Evolutionary conservation across 1,140 invertebrate genomes (phyloP), one percentile per base, ranked within the genome.

Genomic region (Eubasilissa regina): DNA sequence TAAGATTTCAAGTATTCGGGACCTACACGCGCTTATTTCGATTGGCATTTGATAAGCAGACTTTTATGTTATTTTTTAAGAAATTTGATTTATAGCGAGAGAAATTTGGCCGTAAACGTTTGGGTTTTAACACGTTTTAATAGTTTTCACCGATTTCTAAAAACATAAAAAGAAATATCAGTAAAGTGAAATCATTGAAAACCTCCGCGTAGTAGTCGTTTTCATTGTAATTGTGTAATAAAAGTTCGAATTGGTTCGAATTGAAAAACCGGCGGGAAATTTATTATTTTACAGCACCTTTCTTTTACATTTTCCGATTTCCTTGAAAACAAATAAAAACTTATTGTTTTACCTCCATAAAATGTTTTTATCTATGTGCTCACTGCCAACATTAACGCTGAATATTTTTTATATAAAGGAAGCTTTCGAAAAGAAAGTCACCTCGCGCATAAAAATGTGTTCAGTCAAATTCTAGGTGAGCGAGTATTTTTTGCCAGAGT

Each of bases 291-390:
- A 68, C 45, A 48, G 64, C 64, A 68, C 44, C 64, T 68, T 68
- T 68, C 64, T 68, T 25, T 43, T 47, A 47, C 64, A 68, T 45
- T 68, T 35, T 17, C 60, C 25, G 60, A 64, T 17, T 68, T 68
- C 64, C 64, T 47, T 17, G 44, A 44, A 68, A 68, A 68, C 64
- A 68, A 68, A 68, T 68, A 68, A 68, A 68, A 68, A 68, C 64
- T 68, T 47, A 68, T 47, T 47, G 64, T 68, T 68, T 68, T 68
- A 15, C 44, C 64, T n/a, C 44, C 43, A 15, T 68, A 68, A 68
- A 68, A 68, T 68, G 12, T 68, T 68, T 68, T 48, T 68, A 47
- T 47, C n/a, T 45, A 68, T 68, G 43, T 47, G 43, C 44, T 68
- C 21, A 47, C 60, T 44, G 19, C 35, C 45, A 44, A 17, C 15